A percentile compares a stretch with the other conserved stretches of the same genome.
phyloP scores from a whole-genome alignment of 2,797 vertebrate genomes.

The Diplodus puntazzo region DNA sequence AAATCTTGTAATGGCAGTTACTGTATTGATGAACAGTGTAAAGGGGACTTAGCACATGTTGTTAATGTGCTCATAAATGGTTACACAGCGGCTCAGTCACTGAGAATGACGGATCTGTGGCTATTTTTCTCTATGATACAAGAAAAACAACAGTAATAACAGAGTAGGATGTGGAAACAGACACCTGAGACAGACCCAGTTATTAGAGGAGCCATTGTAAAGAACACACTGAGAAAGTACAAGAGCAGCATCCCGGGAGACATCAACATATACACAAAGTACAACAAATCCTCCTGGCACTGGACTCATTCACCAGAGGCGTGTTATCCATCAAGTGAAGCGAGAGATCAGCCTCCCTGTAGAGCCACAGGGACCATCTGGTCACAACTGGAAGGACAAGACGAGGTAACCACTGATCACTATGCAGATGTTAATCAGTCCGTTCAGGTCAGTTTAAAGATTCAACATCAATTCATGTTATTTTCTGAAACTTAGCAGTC shows the following conservation, averaged over 20 bases:
- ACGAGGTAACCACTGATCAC: neutral
- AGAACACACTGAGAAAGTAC: slow-evolving; percentile 26
- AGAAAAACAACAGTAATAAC: slow-evolving; percentile 3
- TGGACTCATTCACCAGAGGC: slow-evolving; percentile 38
- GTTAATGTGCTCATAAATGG: neutral
- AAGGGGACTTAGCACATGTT: neutral
- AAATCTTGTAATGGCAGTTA: too few relatives aligned
- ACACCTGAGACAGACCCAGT: slow-evolving; percentile 6
- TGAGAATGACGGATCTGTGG: neutral
- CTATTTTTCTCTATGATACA: slow-evolving; percentile 6
- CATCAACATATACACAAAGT: slow-evolving; percentile 22
- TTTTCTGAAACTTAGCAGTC: too few relatives aligned
- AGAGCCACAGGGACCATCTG: slow-evolving; percentile 33
- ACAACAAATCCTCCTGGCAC: slow-evolving; percentile 33
- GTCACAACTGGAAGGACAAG: slow-evolving; percentile 38
- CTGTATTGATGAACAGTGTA: too few relatives aligned
- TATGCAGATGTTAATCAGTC: neutral
- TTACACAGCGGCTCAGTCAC: slow-evolving; percentile 7
- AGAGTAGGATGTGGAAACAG: slow-evolving; percentile 15
- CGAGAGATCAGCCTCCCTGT: slow-evolving; percentile 22
- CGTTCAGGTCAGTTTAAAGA: neutral
- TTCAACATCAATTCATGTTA: too few relatives aligned
- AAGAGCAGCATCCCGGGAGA: slow-evolving; percentile 36
- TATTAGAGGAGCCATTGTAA: slow-evolving; percentile 15
- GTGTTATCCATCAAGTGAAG: slow-evolving; percentile 56